phyloP scores from a whole-genome alignment of 1,140 invertebrate species.

The Trinorchestia longiramus region DNA sequence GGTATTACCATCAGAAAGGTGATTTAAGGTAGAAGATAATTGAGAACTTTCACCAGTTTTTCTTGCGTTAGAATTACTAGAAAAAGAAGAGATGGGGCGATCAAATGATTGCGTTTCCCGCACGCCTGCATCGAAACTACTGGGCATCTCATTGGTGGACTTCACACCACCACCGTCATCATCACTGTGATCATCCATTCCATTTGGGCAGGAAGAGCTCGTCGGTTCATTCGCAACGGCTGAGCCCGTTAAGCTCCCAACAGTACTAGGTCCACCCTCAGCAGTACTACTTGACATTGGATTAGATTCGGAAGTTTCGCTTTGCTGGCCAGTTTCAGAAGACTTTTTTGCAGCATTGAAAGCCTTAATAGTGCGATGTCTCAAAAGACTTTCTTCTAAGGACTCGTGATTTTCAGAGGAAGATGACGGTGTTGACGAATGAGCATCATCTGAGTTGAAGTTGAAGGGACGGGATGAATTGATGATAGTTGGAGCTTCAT shows the following conservation, averaged over 20 bases:
- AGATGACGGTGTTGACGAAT: background rate
- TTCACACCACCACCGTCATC: background rate
- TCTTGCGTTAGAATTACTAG: background rate
- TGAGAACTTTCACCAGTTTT: background rate
- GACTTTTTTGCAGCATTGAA: slow-evolving; percentile 66
- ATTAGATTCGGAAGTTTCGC: background rate
- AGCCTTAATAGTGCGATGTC: background rate
- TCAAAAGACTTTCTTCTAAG: slow-evolving; percentile 25
- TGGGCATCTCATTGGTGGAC: background rate
- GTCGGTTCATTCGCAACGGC: background rate
- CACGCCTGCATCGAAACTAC: background rate
- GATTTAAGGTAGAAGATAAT: background rate
- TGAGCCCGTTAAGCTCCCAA: no score
- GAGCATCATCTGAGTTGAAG: background rate
- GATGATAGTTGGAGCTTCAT: slow-evolving; percentile 47
- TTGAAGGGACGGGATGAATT: background rate
- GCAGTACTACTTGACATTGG: background rate
- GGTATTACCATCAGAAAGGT: background rate
- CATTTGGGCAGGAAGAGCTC: background rate
- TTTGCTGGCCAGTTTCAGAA: slow-evolving; percentile 55
- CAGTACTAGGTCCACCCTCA: background rate
- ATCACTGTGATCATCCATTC: no score
- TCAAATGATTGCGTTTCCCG: background rate
- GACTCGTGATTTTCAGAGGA: slow-evolving; percentile 58
- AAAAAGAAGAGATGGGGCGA: background rate